Evolutionary conservation across 2,888 invertebrate species (phyloP).

Genomic region (Tubulanus polymorphus): DNA sequence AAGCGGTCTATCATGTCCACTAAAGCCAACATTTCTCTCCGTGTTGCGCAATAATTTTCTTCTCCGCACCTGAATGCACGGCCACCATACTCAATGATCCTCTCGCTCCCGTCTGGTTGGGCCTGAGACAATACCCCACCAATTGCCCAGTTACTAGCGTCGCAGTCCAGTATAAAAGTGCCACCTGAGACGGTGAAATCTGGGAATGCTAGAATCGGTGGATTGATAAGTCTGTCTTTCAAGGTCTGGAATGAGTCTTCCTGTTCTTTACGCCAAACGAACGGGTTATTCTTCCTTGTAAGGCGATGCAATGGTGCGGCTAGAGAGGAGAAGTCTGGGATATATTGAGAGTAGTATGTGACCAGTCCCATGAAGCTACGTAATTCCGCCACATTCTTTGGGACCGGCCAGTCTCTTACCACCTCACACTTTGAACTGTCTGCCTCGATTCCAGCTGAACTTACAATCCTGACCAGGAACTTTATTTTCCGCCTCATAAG

Average conservation of each 20-base stretch:
- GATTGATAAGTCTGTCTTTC: neutral
- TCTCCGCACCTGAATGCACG: neutral
- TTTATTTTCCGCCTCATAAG: constrained; percentile 7
- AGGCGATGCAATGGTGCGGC: constrained; percentile 4
- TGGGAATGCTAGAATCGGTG: neutral
- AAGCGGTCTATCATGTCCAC: neutral
- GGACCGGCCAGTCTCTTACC: constrained; percentile 3
- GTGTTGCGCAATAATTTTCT: neutral
- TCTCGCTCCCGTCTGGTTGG: neutral
- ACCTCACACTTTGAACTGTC: constrained; percentile 3
- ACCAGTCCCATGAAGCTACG: constrained; percentile 6
- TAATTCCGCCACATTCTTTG: neutral
- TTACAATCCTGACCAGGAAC: constrained; percentile 12
- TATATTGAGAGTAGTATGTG: constrained; percentile 2
- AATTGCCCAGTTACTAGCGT: neutral
- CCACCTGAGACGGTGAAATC: neutral
- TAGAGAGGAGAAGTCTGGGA: constrained; percentile 3
- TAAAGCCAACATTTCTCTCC: neutral
- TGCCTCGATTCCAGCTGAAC: constrained; percentile 1
- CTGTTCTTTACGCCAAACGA: neutral
- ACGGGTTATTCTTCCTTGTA: constrained; percentile 1
- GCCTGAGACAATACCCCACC: neutral
- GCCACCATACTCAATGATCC: neutral
- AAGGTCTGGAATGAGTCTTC: neutral
- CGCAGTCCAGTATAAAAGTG: neutral